Evolutionary conservation across 2,113 vertebrate species (phyloP).

Genomic region (Lycocorax pyrrhopterus): DNA sequence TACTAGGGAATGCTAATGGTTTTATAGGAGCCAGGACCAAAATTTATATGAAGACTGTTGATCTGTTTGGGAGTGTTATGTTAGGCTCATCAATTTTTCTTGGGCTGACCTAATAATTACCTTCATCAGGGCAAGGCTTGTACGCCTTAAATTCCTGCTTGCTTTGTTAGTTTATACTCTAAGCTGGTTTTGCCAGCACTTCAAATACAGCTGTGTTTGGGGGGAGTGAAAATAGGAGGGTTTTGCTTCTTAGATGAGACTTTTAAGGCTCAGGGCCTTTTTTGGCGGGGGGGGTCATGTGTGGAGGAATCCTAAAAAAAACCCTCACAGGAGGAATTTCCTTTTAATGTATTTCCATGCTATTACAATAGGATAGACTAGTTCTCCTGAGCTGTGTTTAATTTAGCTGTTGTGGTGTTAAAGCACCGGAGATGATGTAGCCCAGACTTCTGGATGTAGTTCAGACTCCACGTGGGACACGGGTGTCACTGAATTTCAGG

Average conservation of each 20-base stretch:
- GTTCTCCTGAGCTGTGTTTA: neutral
- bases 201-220: neutral
- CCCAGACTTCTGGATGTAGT: neutral
- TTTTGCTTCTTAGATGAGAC: neutral
- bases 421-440: neutral
- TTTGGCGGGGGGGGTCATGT: fast-evolving
- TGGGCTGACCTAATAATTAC: conserved; percentile 9
- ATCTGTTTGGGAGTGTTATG: conserved; percentile 7
- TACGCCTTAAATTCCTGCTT: neutral
- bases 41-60: conserved; percentile 13
- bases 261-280: neutral
- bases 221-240: neutral
- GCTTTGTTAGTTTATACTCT: neutral
- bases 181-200: neutral
- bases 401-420: neutral
- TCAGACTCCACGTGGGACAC: fast-evolving
- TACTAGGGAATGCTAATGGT: conserved; percentile 13
- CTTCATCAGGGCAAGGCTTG: neutral
- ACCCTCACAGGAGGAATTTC: neutral
- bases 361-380: neutral
- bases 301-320: neutral
- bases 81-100: conserved; percentile 28
- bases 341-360: neutral
- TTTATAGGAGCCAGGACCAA: conserved; percentile 16
- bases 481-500: neutral